Conservation (phyloP, 2,888 invertebrate species). For the Phalera bucephala region DNA sequence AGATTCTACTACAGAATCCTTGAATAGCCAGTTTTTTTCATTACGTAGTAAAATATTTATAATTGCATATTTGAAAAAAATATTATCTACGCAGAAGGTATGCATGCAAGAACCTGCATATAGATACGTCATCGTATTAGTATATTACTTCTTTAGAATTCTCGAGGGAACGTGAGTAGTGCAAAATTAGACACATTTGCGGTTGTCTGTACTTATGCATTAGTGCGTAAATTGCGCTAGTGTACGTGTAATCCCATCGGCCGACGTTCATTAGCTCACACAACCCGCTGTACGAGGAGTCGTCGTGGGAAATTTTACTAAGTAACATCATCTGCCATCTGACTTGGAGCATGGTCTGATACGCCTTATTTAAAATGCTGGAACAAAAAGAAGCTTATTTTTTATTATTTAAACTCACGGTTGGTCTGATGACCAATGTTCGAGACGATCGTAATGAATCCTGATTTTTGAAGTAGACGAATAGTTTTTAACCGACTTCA, state of each 20-base stretch:
- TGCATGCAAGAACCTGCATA: too few relatives aligned
- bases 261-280: constrained; percentile 62
- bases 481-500: too few relatives aligned
- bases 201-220: constrained; percentile 59
- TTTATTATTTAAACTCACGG: constrained; percentile 42
- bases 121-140: too few relatives aligned
- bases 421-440: constrained; percentile 37
- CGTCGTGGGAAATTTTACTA: constrained; percentile 64
- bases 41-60: too few relatives aligned
- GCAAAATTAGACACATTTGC: constrained; percentile 60
- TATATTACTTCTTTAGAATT: constrained; percentile 22
- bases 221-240: constrained; percentile 69
- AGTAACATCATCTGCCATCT: constrained; percentile 46
- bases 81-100: too few relatives aligned
- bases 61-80: too few relatives aligned
- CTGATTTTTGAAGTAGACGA: constrained; percentile 40
- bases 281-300: constrained; percentile 43
- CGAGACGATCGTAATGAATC: too few relatives aligned
- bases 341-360: constrained; percentile 26
- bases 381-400: constrained; percentile 23
- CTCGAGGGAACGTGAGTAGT: constrained; percentile 25
- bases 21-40: too few relatives aligned
- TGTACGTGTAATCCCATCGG: constrained; percentile 64
- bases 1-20: too few relatives aligned
- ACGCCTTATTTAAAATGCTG: constrained; percentile 37